Evolutionary conservation across 2,797 vertebrate species (phyloP), one percentile per base, ranked within the genome.

Genomic region (Anabas testudineus): DNA sequence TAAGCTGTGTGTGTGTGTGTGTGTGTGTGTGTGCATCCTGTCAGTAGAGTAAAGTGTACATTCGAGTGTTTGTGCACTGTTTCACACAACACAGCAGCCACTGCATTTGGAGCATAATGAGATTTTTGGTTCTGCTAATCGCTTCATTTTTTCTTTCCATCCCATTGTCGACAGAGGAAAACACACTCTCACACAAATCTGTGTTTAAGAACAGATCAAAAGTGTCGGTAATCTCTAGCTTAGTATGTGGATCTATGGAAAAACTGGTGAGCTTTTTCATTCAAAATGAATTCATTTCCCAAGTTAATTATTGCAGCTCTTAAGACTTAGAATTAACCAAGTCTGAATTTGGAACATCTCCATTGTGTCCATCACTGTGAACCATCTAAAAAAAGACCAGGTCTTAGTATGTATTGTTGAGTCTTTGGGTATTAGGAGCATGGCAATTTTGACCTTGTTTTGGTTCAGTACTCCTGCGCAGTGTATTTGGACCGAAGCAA

Each of bases 181-280:
- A 82, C 57, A 76, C 63, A 72, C 74, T 51, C 72, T 54, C 71
- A 19, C 75, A 66, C 84, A 90, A 82, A 87, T 88, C 81, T 84
- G 73, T 80, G 67, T 83, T 85, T 78, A 85, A 82, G 85, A 86
- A 79, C 80, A 82, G 85, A 89, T 88, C 74, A 86, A 86, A 89
- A 82, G 81, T 71, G 49, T 49, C 64, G 86, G 77, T 88, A 90
- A 90, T 89, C 88, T 88, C 69, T 28, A 39, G 77, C 58, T 90
- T 84, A 81, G 78, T 72, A 83, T 57, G 82, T 53, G 39, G 71
- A 82, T 88, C 79, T 76, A 67, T 46, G 47, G 18, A 59, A 60
- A 72, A 80, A 80, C 53, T 52, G 54, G 43, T 74, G 14, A 14
- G 16, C 54, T 62, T 68, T 74, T 80, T 79, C 53, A 61, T 62